Evolutionary conservation across 2,797 vertebrate genomes (phyloP), one percentile per base, ranked within the genome.

Genomic region (Liasis olivaceus): DNA sequence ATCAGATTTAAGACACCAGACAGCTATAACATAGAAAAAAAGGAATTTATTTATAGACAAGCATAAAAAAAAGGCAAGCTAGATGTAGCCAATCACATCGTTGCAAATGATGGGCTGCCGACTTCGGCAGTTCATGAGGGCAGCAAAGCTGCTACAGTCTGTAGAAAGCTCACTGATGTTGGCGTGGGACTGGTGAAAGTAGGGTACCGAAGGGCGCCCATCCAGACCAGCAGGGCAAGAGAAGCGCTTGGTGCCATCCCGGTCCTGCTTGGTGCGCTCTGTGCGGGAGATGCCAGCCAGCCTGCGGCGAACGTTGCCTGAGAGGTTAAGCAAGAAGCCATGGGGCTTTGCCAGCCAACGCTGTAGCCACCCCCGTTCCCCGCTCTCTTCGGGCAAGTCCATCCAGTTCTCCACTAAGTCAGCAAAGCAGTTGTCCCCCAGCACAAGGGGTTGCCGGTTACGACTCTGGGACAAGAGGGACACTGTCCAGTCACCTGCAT

Each of bases 321-420:
- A 98, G 97, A 99, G 98, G 94, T 98, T 99, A 81, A 98, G 98
- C 94, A 99, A 95, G 96, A 99, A 99, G 95, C 99, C 99, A 0
- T 98, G 98, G 22, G 98, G 98, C 93, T 98, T 99, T 90, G 98
- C 98, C 42, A 99, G 97, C 90, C 98, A 98, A 6, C 98, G 98
- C 94, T 97, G 97, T 17, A 97, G 95, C 77, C 96, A 95, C 0
- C 96, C 95, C 8, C 98, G 96, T 66, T 99, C 99, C 0, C 98
- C 97, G 7, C 97, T 98, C 89, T 97, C 97, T 89, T 99, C 99
- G 0, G 99, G 99, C 89, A 99, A 97, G 97, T 99, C 99, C 99
- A 99, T 99, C 99, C 99, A 99, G 96, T 99, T 99, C 97, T 99
- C 98, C 90, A 99, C 99, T 60, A 99, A 97, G 95, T 99, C 99